phyloP scores from a whole-genome alignment of 2,797 vertebrate genomes.

The Ptychadena robeensis region DNA sequence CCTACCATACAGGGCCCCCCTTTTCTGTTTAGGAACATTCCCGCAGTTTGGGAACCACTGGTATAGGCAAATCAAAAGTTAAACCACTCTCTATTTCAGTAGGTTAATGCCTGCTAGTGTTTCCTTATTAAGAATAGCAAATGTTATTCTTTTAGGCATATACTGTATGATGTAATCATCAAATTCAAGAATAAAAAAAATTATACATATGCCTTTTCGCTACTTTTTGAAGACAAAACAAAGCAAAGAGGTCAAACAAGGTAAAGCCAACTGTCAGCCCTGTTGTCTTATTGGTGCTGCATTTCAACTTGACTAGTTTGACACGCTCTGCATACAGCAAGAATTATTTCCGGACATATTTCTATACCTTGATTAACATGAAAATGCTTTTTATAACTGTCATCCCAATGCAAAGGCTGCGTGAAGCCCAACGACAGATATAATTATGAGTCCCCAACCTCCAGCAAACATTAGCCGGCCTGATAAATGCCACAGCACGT shows the following conservation, averaged over 20 bases:
- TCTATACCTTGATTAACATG: conserved; percentile 71
- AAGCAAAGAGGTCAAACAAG: conserved; percentile 18
- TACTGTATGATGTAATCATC: no score
- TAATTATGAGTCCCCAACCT: conserved; percentile 68
- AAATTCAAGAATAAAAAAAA: no score
- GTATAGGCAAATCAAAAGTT: no score
- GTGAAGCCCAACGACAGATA: conserved; percentile 65
- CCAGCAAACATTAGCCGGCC: conserved; percentile 64
- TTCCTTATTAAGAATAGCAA: no score
- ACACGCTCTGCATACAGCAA: conserved; percentile 32
- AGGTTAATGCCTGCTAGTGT: no score
- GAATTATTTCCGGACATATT: conserved; percentile 64
- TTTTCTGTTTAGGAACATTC: no score
- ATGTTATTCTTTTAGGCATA: no score
- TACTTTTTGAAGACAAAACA: neutral
- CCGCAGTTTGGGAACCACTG: no score
- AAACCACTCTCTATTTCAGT: no score
- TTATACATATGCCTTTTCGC: neutral
- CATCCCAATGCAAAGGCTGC: conserved; percentile 64
- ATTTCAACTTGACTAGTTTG: neutral
- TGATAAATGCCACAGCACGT: conserved; percentile 68
- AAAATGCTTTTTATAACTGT: conserved; percentile 69
- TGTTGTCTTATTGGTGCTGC: neutral
- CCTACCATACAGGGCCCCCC: no score
- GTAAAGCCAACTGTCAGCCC: neutral